Conservation (phyloP, 2,888 invertebrate genomes). For the Tuta absoluta region DNA sequence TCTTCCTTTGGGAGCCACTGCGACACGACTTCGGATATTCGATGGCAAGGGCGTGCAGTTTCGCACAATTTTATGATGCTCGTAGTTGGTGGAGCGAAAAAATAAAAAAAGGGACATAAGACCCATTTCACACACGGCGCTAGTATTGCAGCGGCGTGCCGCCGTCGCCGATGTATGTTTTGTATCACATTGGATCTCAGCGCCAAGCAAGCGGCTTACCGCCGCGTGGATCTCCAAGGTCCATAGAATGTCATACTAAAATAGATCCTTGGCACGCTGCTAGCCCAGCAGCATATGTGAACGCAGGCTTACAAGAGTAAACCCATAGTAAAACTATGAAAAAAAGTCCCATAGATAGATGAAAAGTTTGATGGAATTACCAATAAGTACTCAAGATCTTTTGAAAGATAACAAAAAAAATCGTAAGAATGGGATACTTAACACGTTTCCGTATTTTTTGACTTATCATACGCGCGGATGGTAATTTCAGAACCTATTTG, state of each 20-base stretch:
- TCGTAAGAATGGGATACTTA: not conserved
- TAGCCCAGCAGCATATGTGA: no score
- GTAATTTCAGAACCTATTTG: slow-evolving; percentile 20
- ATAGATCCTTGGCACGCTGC: no score
- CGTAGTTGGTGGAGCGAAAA: slow-evolving; percentile 1
- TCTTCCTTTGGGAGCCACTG: slow-evolving; percentile 20
- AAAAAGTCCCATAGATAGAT: no score
- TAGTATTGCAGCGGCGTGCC: no score
- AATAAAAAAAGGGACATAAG: not conserved
- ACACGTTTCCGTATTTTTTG: not conserved
- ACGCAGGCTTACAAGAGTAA: not conserved
- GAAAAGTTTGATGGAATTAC: no score
- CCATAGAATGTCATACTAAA: no score
- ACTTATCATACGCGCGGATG: not conserved
- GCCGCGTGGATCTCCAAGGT: no score
- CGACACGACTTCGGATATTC: slow-evolving; percentile 11
- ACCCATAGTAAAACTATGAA: no score
- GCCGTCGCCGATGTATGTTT: no score
- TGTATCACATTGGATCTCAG: no score
- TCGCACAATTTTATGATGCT: slow-evolving; percentile 2
- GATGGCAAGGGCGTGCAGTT: slow-evolving; percentile 9
- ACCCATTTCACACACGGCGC: not conserved
- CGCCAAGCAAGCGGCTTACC: no score
- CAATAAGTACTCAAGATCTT: not conserved
- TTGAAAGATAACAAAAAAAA: not conserved